Percentiles rank a stretch among this genome's conserved stretches.
Evolutionary conservation across 2,888 invertebrate species (phyloP).

Genomic region (Seladonia tumulorum): DNA sequence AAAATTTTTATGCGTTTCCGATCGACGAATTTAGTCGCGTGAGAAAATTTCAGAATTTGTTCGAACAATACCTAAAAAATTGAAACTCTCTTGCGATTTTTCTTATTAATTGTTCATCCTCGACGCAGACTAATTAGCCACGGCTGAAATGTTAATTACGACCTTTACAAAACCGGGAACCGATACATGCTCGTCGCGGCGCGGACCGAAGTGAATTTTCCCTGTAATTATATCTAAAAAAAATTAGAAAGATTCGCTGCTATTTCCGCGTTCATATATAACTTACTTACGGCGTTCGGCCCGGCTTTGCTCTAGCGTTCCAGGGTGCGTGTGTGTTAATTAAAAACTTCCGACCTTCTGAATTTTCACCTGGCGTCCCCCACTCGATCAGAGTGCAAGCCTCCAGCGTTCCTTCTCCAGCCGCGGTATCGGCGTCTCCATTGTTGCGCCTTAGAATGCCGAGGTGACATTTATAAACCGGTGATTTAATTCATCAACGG

Average conservation of each 20-base stretch:
- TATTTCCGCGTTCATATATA: slow-evolving; percentile 1
- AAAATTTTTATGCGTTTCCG: too few species aligned
- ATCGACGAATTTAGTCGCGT: too few species aligned
- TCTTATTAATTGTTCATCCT: background rate
- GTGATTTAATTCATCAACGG: slow-evolving; percentile 62
- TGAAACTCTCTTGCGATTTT: background rate
- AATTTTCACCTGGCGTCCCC: slow-evolving; percentile 8
- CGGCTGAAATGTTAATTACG: background rate
- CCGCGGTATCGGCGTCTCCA: slow-evolving; percentile 10
- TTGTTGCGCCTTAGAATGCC: slow-evolving; percentile 46
- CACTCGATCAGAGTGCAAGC: background rate
- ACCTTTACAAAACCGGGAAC: background rate
- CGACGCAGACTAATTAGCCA: slow-evolving; percentile 6
- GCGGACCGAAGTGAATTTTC: slow-evolving; percentile 20
- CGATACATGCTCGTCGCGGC: background rate
- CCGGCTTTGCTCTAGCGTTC: background rate
- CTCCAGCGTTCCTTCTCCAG: slow-evolving; percentile 1
- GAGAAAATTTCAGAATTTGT: background rate
- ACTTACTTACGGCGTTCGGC: slow-evolving; percentile 17
- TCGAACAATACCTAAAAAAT: background rate
- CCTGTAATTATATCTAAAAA: background rate
- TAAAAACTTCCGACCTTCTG: slow-evolving; percentile 60
- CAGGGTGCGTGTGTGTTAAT: slow-evolving; percentile 46
- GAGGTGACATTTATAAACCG: slow-evolving; percentile 64
- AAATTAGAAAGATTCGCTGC: slow-evolving; percentile 26